Base-by-base conservation (phyloP, 2,888 invertebrate species). In the Brachypterus glaber region DNA sequence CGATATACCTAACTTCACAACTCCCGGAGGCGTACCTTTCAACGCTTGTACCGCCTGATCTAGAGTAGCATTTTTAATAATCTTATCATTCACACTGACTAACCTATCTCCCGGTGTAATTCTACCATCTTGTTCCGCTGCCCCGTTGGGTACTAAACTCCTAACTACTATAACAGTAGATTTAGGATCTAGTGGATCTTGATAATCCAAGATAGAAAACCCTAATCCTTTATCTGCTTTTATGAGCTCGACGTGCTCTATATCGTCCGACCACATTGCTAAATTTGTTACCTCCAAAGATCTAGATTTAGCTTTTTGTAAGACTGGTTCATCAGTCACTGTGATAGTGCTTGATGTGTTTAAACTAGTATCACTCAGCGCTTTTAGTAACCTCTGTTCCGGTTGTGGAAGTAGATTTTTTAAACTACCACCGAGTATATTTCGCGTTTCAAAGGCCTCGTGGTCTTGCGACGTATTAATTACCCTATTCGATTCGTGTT, bases 201-300 rank as follows among this genome's bases (percentile, higher is more conserved):
- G 92, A 68, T 92, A 92, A 69, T 92, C 98, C 47, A 98, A 75
- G 58, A 98, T 93, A 51, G 95, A 95, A 73, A 98, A 98, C 45
- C 98, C 98, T 44, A 99, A 79, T 35, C 98, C 98, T 55, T 89
- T 79, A 59, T 95, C 93, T 50, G 89, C 90, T 71, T 98, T 98
- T 40, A 81, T 73, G 46, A 98, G 76, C 62, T 91, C 83, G 46
- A 98, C 84, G 54, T 87, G 81, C 52, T 93, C 88, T 44, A 95
- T 84, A 56, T 91, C 90, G 45, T 85, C 86, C 57, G 87, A 89
- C 97, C 97, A 98, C 80, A 96, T 87, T 26, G 96, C 96, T 55
- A 97, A 68, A 8, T 93, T 92, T 2, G 92, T 90, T 49, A 91
- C 92, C 71, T 97, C 97, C 48, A 97, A 68, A 2, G 96, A 96